These are phyloP conservation scores for Apis cerana DNA, from an alignment of 1,140 invertebrate genomes.

Conservation along the genomic window DNA sequence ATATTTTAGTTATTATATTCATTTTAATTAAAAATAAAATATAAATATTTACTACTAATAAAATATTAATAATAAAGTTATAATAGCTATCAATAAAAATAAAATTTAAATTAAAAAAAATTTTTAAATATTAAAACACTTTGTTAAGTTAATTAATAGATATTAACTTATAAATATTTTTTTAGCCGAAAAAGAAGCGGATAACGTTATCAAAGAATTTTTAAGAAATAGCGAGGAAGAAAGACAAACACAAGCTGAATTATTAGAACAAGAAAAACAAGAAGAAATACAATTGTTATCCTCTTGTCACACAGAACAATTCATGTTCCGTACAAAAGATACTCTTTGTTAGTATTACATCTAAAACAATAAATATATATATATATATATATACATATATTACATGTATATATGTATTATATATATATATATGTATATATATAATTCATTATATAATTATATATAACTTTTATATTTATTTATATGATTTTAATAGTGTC, in stretches of 20 bases:
- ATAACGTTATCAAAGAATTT: conserved; percentile 85
- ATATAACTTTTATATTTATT: background rate
- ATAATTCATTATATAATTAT: background rate
- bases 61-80: no score
- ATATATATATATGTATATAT: background rate
- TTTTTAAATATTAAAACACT: conserved; percentile 10
- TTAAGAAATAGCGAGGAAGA: conserved; percentile 82
- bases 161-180: conserved; percentile 22
- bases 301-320: conserved; percentile 79
- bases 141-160: no score
- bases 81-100: no score
- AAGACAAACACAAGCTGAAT: conserved; percentile 83
- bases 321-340: conserved; percentile 75
- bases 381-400: background rate
- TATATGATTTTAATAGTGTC: conserved; percentile 80
- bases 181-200: conserved; percentile 85
- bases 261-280: conserved; percentile 84
- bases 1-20: conserved; percentile 31
- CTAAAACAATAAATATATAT: background rate
- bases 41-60: conserved; percentile 12
- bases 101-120: background rate
- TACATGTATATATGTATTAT: background rate
- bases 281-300: conserved; percentile 84
- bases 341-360: conserved; percentile 73
- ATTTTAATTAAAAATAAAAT: conserved; percentile 77